Conservation (phyloP, 2,113 vertebrate species). For the Poeciliopsis prolifica region DNA sequence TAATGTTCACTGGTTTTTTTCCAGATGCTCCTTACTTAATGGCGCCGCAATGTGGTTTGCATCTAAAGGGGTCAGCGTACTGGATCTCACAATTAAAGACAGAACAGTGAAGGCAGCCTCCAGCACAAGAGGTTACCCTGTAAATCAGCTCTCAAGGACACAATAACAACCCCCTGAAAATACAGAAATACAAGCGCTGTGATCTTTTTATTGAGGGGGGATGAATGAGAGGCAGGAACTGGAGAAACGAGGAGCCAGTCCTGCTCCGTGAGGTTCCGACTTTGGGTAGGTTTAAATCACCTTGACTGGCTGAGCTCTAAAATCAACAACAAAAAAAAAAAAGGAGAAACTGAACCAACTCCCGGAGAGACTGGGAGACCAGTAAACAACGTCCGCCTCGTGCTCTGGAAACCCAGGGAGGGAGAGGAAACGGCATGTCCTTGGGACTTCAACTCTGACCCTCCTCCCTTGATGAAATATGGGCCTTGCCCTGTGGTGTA, state of each 20-base stretch:
- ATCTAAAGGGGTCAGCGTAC: slow-evolving; percentile 15
- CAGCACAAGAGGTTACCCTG: slow-evolving; percentile 55
- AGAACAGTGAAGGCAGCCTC: slow-evolving; percentile 52
- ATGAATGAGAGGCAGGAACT: slow-evolving; percentile 71
- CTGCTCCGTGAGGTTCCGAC: slow-evolving; percentile 39
- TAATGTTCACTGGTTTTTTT: neutral
- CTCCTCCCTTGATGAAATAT: slow-evolving; percentile 60
- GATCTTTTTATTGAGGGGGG: slow-evolving; percentile 69
- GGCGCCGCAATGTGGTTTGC: neutral
- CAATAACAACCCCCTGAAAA: slow-evolving; percentile 67
- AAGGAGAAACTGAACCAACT: slow-evolving; percentile 21
- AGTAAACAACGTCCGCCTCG: slow-evolving; percentile 65
- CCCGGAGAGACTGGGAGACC: slow-evolving; percentile 40
- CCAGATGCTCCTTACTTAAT: neutral
- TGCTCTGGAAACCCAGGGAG: slow-evolving; percentile 55
- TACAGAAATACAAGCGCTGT: slow-evolving; percentile 64
- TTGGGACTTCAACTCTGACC: slow-evolving; percentile 75
- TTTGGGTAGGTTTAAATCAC: slow-evolving; percentile 73
- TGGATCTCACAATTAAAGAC: slow-evolving; percentile 56
- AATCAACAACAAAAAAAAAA: neutral
- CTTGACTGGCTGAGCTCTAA: slow-evolving; percentile 67
- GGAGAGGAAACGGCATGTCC: slow-evolving; percentile 71
- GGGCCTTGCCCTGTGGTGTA: slow-evolving; percentile 55
- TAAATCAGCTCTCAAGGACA: slow-evolving; percentile 74
- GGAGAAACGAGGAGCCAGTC: slow-evolving; percentile 50